Base-by-base conservation (phyloP, 1,140 invertebrate species). In the Venturia canescens region DNA sequence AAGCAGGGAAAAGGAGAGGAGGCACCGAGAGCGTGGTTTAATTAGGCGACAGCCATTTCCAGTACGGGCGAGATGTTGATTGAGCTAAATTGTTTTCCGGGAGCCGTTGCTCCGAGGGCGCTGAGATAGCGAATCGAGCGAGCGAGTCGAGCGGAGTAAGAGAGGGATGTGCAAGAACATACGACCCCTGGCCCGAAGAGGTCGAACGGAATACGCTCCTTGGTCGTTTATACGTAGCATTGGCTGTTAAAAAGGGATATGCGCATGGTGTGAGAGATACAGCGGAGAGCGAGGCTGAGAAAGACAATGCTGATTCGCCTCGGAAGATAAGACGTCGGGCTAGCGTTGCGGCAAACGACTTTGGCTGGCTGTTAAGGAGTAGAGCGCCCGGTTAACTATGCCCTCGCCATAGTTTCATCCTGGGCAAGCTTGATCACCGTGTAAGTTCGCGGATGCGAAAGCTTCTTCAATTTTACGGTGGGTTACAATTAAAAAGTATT, bases 41-140 rank as follows among this genome's bases (percentile, higher is more conserved):
- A 92, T 92, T 92, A 92, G 90, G 91, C 87, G 89, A 86, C 88
- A 86, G 86, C 85, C 89, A 88, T 88, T 69, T 90, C 86, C 86
- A 86, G 87, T 85, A 87, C 86, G 87, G 89, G 78, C 85, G 88
- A 91, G 91, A 91, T 89, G 90, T 91, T 92, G 90, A 92, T 92
- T 91, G 91, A 92, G 89, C 90, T 91, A 92, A 92, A 92, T 92
- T 91, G 91, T 92, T 91, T 91, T 89, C 88, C 86, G 87, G 83
- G 83, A 70, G 53, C 75, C 57, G 66, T 63, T 38, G 57, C 57
- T 77, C 75, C n/a, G 4, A 60, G 75, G 78, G 15, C 27, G 63
- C 23, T 50, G 44, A 31, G 74, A 60, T 76, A 69, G 23, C 31
- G 74, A 76, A 31, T 18, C 1, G 11, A 38, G 60, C 50, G 26